phyloP scores from a whole-genome alignment of 2,797 vertebrate genomes.

The Caiman crocodilus region DNA sequence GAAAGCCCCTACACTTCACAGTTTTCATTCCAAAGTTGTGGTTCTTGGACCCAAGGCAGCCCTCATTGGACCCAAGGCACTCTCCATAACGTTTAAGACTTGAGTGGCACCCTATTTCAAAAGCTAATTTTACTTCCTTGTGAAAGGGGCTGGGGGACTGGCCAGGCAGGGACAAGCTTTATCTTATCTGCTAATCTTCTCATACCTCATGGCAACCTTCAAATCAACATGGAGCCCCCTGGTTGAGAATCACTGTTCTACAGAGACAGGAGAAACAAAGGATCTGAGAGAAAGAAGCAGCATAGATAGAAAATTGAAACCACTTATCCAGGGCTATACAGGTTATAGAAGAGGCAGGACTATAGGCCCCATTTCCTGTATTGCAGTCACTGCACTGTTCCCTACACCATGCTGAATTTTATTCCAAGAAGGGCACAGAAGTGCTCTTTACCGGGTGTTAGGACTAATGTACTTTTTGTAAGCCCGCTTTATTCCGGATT shows the following conservation, averaged over 20 bases:
- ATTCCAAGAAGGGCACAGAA: neutral
- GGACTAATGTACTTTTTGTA: neutral
- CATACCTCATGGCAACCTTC: no score
- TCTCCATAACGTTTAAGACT: no score
- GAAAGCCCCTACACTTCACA: no score
- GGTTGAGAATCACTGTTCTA: neutral
- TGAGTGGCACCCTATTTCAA: no score
- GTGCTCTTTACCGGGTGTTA: neutral
- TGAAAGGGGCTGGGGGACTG: no score
- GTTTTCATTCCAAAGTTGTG: no score
- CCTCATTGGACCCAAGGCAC: no score
- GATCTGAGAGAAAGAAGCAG: neutral
- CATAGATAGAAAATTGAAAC: neutral
- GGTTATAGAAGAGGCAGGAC: neutral
- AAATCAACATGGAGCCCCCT: no score
- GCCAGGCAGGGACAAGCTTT: no score
- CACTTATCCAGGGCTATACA: neutral
- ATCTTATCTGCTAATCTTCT: no score
- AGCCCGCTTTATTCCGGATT: constrained; percentile 8
- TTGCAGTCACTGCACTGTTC: neutral
- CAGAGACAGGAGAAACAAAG: neutral
- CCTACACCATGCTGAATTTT: neutral
- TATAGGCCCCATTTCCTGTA: neutral
- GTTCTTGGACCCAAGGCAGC: no score
- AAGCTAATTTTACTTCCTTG: no score